These are phyloP conservation scores for Aphrophora alni DNA, from an alignment of 2,888 invertebrate genomes.

Conservation along the genomic window DNA sequence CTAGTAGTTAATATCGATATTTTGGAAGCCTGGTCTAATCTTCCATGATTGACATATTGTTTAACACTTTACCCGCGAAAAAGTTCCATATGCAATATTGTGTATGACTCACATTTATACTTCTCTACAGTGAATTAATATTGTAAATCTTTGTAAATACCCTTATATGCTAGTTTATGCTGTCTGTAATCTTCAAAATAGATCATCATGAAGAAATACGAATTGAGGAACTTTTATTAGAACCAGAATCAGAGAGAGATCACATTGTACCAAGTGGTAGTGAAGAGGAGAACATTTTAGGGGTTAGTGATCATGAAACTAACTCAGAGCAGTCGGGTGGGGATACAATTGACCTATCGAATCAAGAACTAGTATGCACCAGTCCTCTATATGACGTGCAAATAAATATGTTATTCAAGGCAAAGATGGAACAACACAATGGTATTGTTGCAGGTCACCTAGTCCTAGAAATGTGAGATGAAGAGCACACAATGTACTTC, in stretches of 20 bases:
- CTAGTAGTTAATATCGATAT: not conserved
- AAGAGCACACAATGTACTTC: no score
- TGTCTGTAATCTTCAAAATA: no score
- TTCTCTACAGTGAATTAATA: no score
- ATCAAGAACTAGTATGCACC: not conserved
- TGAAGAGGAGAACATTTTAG: not conserved
- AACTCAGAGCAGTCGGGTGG: no score
- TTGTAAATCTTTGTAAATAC: no score
- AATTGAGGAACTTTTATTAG: not conserved
- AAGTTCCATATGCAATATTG: no score
- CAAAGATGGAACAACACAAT: no score
- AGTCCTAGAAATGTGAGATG: not conserved
- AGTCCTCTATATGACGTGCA: no score
- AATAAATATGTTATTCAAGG: no score
- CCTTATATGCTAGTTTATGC: not conserved
- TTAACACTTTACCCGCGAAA: not conserved
- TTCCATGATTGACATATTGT: not conserved
- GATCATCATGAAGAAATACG: not conserved
- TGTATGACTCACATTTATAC: not conserved
- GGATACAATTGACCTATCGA: not conserved
- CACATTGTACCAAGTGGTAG: not conserved
- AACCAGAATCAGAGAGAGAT: no score
- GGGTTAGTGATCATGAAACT: no score
- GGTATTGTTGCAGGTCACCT: no score
- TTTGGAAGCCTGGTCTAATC: not conserved